Evolutionary conservation across 2,797 vertebrate genomes (phyloP), one percentile per base, ranked within the genome.

Genomic region (Xiphorhynchus erythropygius): DNA sequence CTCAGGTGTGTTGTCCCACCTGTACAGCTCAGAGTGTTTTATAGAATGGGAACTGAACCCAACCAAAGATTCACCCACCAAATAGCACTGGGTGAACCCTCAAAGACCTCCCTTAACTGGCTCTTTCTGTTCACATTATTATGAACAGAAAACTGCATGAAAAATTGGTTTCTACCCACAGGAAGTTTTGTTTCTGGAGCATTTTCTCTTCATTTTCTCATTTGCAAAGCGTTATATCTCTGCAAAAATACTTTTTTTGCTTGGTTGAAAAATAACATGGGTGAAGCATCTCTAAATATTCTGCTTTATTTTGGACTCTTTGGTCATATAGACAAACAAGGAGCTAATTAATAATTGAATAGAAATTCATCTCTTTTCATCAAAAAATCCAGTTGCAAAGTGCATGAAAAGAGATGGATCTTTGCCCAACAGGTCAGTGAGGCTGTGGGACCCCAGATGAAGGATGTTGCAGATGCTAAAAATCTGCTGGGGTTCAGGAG

Each of bases 291-390:
- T 83, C 53, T 57, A 75, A 77, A 69, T 49, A 53, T 21, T 79
- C 68, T 84, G 50, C 90, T 96, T 95, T 91, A 91, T 96, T 94
- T 96, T 94, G 93, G 95, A 86, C 93, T 76, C 90, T 57, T 37
- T 71, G 30, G 86, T 86, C 44, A 15, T 27, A 52, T 2, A 65
- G 55, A 89, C 95, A 90, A 84, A 91, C 37, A 62, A 57, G 8
- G n/a, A 33, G 47, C n/a, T 59, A 23, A 47, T 11, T 67, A 57
- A 27, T 9, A 77, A 75, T 2, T 1, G 1, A 44, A 44, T 75
- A 13, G 57, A 50, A 88, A 44, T 8, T 22, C 46, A 97, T 91
- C 85, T 91, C 93, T 97, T 90, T 94, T 91, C 92, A 90, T 77
- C 19, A 30, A 52, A 59, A 74, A 53, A 44, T 44, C 42, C 60